phyloP scores from a whole-genome alignment of 1,140 invertebrate species.

The Homarus americanus region DNA sequence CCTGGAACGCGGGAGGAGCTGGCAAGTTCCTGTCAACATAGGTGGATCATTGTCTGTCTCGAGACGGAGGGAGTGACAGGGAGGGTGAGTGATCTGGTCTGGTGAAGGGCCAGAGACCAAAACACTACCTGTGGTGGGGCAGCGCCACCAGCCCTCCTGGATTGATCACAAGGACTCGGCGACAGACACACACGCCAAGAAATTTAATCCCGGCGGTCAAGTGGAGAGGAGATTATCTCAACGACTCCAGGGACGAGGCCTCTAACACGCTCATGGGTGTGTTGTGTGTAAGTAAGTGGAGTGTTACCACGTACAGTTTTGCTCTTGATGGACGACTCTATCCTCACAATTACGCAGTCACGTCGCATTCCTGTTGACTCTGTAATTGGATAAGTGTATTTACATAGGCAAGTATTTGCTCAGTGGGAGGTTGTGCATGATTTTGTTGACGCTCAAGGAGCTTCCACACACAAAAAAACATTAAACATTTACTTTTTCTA shows the following conservation, averaged over 20 bases:
- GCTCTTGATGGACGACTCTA: neutral
- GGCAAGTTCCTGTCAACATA: neutral
- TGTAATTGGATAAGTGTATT: neutral
- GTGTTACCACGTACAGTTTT: neutral
- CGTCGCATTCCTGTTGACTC: neutral
- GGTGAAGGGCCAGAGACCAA: too few relatives aligned
- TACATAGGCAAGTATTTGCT: neutral
- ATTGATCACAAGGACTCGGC: neutral
- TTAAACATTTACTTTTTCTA: neutral
- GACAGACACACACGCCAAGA: slow-evolving; percentile 24
- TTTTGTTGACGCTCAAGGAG: neutral
- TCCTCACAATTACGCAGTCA: neutral
- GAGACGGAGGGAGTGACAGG: neutral
- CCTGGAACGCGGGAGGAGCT: neutral
- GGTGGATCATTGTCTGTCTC: neutral
- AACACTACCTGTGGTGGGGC: too few relatives aligned
- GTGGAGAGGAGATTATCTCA: slow-evolving; percentile 1
- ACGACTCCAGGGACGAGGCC: neutral
- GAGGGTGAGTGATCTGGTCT: neutral
- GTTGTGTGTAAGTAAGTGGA: neutral
- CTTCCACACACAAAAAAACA: neutral
- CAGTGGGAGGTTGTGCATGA: neutral
- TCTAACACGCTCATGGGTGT: neutral
- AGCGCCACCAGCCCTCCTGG: neutral
- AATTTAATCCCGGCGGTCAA: slow-evolving; percentile 3